Percentiles rank a stretch among this genome's conserved stretches.
These are phyloP conservation scores for Eriosoma lanigerum DNA, from an alignment of 1,140 invertebrate species.

Conservation along the genomic window DNA sequence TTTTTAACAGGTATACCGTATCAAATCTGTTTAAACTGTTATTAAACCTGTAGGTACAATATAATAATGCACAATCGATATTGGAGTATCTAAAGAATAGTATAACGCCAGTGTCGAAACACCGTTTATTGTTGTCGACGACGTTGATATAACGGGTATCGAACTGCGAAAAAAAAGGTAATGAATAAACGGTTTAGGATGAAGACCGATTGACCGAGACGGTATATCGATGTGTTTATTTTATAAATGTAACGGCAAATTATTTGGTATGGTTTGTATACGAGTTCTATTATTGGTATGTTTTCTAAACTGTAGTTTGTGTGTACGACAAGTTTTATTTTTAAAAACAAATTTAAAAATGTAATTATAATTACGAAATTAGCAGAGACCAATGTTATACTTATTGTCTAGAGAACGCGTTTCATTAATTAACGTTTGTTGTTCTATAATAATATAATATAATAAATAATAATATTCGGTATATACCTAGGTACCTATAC, in stretches of 20 bases:
- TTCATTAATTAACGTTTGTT: too few relatives aligned
- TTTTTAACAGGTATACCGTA: not conserved
- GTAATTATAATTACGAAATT: too few relatives aligned
- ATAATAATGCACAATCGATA: not conserved
- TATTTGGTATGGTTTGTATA: not conserved
- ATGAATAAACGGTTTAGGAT: not conserved
- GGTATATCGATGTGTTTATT: constrained; percentile 27
- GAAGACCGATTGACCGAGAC: constrained; percentile 44
- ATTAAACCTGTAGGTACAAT: not conserved
- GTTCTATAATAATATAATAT: too few relatives aligned
- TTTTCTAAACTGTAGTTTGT: too few relatives aligned
- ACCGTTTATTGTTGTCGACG: constrained; percentile 17
- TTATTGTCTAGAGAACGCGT: too few relatives aligned
- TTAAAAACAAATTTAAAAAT: too few relatives aligned
- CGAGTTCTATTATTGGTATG: not conserved
- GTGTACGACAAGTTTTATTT: too few relatives aligned
- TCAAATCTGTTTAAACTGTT: not conserved
- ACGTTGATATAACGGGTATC: constrained; percentile 21
- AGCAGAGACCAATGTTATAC: too few relatives aligned
- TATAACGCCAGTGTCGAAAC: constrained; percentile 17
- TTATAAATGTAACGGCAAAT: constrained; percentile 13
- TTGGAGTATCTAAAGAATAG: not conserved
- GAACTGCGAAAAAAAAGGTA: not conserved
- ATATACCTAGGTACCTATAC: too few relatives aligned
- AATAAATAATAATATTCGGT: too few relatives aligned